Evolutionary conservation across 2,888 invertebrate species (phyloP).

Genomic region (Dioctria linearis): DNA sequence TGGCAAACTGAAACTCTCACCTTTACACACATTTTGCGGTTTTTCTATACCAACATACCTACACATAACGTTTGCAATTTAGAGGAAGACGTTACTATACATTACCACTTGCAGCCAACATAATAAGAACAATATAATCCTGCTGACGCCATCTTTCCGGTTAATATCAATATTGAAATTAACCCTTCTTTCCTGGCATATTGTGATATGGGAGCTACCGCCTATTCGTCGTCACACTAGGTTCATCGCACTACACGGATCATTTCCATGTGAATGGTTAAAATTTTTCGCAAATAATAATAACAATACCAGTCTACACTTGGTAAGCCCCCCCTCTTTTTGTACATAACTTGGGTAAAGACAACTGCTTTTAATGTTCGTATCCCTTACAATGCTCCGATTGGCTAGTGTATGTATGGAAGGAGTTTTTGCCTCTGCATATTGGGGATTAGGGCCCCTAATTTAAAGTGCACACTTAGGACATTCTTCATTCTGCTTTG

Average conservation of each 20-base stretch:
- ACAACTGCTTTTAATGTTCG: neutral
- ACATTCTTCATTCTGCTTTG: slow-evolving; percentile 30
- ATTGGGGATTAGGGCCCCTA: slow-evolving; percentile 29
- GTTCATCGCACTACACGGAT: slow-evolving; percentile 6
- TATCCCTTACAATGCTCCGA: neutral
- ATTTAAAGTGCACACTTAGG: slow-evolving; percentile 30
- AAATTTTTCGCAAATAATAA: slow-evolving; percentile 19
- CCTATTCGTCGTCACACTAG: slow-evolving; percentile 23
- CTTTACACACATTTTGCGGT: slow-evolving; percentile 6
- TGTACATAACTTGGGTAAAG: neutral
- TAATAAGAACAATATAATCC: slow-evolving; percentile 33
- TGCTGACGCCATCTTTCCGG: slow-evolving; percentile 49
- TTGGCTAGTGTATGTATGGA: neutral
- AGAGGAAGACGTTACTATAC: slow-evolving; percentile 23
- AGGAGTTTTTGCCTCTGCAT: neutral
- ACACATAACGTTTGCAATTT: neutral
- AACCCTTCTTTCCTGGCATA: slow-evolving; percentile 20
- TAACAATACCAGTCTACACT: slow-evolving; percentile 13
- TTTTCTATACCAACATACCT: neutral
- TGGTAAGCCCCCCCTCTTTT: slow-evolving; percentile 21
- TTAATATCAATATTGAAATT: slow-evolving; percentile 41
- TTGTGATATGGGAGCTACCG: neutral
- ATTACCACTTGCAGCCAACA: slow-evolving; percentile 23
- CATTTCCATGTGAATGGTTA: slow-evolving; percentile 6
- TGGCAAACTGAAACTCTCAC: slow-evolving; percentile 21